Evolutionary conservation across 2,113 vertebrate genomes (phyloP).

Genomic region (Hassar affinis): DNA sequence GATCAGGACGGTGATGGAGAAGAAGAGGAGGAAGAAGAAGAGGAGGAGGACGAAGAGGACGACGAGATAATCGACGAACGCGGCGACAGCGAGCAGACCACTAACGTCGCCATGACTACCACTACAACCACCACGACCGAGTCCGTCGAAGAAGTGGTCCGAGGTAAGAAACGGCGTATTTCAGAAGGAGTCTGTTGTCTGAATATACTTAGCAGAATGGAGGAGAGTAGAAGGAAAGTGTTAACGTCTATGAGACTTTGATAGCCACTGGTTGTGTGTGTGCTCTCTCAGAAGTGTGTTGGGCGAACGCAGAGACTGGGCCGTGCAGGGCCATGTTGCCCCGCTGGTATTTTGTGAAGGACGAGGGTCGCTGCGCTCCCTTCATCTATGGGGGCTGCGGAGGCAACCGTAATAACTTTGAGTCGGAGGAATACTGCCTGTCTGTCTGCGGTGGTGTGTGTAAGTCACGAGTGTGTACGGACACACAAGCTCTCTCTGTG

Average conservation of each 20-base stretch:
- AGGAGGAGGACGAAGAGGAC: conserved; percentile 77
- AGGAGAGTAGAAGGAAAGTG: not conserved
- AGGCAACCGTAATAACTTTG: conserved; percentile 99
- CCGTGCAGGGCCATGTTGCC: conserved; percentile 94
- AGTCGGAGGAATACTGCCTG: conserved; percentile 96
- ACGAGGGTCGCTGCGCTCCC: conserved; percentile 86
- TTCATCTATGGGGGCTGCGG: conserved; percentile 99
- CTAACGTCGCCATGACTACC: conserved; percentile 89
- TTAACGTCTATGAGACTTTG: not conserved
- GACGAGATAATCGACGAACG: conserved; percentile 75
- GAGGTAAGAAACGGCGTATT: conserved; percentile 75
- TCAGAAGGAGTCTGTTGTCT: conserved; percentile 58
- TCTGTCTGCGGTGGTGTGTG: conserved; percentile 96
- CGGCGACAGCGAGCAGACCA: conserved; percentile 80
- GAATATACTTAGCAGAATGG: not conserved
- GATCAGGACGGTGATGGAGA: conserved; percentile 77
- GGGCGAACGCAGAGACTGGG: conserved; percentile 91
- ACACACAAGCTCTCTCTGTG: not conserved
- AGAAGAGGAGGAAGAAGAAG: conserved; percentile 74
- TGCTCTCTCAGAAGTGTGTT: conserved; percentile 91
- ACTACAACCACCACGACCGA: conserved; percentile 88
- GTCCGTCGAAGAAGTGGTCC: conserved; percentile 95
- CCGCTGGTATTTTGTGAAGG: conserved; percentile 95
- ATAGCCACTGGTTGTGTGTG: conserved; percentile 21
- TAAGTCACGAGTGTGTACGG: conserved; percentile 77